phyloP scores from a whole-genome alignment of 2,797 vertebrate species.

The Cyprinella venusta region DNA sequence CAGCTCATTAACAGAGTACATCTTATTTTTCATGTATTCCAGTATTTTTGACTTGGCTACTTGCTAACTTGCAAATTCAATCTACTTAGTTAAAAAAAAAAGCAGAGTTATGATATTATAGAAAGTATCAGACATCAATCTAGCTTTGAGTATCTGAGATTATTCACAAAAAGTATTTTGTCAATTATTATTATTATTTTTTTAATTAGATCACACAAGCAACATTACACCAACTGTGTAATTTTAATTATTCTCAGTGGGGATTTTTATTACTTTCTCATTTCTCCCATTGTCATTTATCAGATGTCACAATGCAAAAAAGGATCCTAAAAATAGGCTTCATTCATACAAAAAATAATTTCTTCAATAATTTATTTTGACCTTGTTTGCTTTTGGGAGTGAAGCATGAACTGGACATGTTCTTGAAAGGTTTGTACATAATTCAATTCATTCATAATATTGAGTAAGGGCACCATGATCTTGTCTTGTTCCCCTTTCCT shows the following conservation, averaged over 20 bases:
- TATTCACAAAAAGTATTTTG: not conserved
- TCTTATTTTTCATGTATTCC: not conserved
- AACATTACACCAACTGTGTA: not conserved
- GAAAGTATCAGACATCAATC: not conserved
- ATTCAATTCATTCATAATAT: not conserved
- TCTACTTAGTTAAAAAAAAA: not conserved
- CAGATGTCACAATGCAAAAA: not conserved
- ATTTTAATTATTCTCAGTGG: not conserved
- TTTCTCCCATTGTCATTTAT: not conserved
- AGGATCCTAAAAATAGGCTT: too few species aligned
- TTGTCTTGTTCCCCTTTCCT: conserved; percentile 1
- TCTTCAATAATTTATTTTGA: not conserved
- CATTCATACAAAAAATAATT: not conserved
- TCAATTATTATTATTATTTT: too few species aligned
- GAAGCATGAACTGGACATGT: not conserved
- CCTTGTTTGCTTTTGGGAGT: not conserved
- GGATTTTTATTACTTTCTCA: not conserved
- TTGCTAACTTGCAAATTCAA: not conserved
- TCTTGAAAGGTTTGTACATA: not conserved
- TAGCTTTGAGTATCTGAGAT: not conserved
- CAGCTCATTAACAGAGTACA: not conserved
- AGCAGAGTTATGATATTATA: not conserved
- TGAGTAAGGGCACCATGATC: conserved; percentile 22
- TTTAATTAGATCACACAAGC: not conserved
- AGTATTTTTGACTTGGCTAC: not conserved